Percentiles rank a stretch among this genome's conserved stretches.
These are phyloP conservation scores for Chloroceryle amazona DNA, from an alignment of 2,797 vertebrate species.

Conservation along the genomic window DNA sequence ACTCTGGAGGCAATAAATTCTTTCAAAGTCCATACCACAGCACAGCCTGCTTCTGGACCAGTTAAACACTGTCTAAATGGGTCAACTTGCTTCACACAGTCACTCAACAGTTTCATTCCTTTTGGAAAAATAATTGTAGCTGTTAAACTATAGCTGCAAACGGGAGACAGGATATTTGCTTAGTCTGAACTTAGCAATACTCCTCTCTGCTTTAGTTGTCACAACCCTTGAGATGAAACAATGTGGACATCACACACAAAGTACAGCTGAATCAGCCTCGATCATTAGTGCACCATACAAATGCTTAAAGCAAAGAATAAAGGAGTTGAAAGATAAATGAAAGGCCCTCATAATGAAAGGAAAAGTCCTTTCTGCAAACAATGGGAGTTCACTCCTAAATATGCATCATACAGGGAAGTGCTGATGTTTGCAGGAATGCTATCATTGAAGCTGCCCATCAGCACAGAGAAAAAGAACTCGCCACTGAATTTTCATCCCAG, in stretches of 20 bases:
- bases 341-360: conserved; percentile 42
- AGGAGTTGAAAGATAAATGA: conserved; percentile 56
- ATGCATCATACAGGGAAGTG: conserved; percentile 19
- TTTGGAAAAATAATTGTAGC: conserved; percentile 24
- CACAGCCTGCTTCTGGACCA: neutral
- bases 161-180: conserved; percentile 6
- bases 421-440: conserved; percentile 26
- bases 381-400: conserved; percentile 46
- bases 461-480: neutral
- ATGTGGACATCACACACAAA: conserved; percentile 12
- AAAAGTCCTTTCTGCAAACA: conserved; percentile 30
- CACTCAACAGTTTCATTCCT: conserved; percentile 12
- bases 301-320: conserved; percentile 40
- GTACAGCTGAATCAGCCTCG: conserved; percentile 57
- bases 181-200: conserved; percentile 14
- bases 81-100: neutral
- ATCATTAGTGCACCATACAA: conserved; percentile 37
- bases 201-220: conserved; percentile 49
- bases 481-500: neutral
- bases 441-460: conserved; percentile 14
- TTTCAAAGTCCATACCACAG: neutral
- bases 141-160: conserved; percentile 40
- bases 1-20: neutral
- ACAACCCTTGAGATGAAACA: conserved; percentile 36
- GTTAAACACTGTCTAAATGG: neutral